These are phyloP conservation scores for Spialia ferax DNA, from an alignment of 2,888 invertebrate genomes.

Conservation along the genomic window DNA sequence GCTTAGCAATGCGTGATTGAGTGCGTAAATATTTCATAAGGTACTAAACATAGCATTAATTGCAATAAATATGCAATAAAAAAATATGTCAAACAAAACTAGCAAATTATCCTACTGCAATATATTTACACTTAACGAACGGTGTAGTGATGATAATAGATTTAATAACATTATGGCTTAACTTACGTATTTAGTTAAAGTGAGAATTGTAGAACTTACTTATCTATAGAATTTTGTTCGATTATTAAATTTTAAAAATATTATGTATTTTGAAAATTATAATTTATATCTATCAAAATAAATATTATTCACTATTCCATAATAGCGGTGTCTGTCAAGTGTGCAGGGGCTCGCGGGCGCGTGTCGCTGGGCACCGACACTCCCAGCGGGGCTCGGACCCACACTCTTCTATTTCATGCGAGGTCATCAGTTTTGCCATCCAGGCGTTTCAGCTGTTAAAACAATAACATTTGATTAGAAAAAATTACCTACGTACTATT, in stretches of 20 bases:
- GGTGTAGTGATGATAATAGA: no score
- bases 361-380: conserved; percentile 51
- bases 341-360: conserved; percentile 34
- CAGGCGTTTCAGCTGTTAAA: conserved; percentile 74
- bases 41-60: no score
- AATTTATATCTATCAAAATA: conserved; percentile 7
- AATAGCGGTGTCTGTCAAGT: conserved; percentile 5
- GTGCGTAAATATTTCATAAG: no score
- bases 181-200: background rate
- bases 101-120: no score
- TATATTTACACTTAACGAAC: background rate
- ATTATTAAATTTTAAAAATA: background rate
- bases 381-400: conserved; percentile 43
- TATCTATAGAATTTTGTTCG: conserved; percentile 2
- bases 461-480: background rate
- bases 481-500: no score
- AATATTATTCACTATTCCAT: conserved; percentile 19
- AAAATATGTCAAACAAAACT: no score
- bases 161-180: background rate
- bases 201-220: conserved; percentile 7
- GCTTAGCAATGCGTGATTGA: no score
- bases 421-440: conserved; percentile 79
- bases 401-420: conserved; percentile 62
- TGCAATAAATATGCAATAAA: no score
- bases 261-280: conserved; percentile 3